Evolutionary conservation across 2,113 vertebrate species (phyloP).

Genomic region (Cryptotis parvus): DNA sequence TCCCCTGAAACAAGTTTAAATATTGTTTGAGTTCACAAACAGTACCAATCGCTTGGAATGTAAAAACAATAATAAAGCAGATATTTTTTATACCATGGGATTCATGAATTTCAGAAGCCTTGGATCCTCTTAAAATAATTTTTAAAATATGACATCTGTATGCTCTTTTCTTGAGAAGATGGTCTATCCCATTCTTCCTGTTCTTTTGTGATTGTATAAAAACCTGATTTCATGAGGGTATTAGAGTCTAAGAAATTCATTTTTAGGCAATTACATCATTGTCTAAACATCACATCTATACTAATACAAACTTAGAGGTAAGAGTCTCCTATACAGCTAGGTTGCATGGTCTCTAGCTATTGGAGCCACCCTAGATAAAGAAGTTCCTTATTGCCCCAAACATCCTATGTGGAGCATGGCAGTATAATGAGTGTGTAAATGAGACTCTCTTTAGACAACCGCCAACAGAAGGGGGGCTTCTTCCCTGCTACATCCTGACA

Average conservation of each 20-base stretch:
- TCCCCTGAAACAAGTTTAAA: constrained; percentile 7
- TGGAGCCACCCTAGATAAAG: background rate
- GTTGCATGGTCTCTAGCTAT: background rate
- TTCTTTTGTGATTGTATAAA: background rate
- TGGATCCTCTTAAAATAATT: background rate
- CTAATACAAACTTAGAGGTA: background rate
- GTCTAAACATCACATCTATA: background rate
- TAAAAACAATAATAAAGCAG: background rate
- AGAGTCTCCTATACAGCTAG: background rate
- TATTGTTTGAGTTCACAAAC: background rate
- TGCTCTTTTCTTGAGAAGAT: background rate
- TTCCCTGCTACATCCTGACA: background rate
- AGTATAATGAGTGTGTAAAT: background rate
- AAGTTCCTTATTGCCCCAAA: background rate
- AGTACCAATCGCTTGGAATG: background rate
- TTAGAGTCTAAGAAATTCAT: background rate
- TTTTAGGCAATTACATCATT: background rate
- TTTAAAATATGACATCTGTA: background rate
- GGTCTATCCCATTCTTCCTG: background rate
- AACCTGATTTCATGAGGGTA: background rate
- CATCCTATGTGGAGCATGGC: background rate
- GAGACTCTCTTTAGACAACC: background rate
- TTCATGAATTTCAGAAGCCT: background rate
- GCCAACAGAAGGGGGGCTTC: background rate
- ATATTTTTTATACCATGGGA: background rate